Base-by-base conservation (phyloP, 2,797 vertebrate species). In the Pteropus rufus region DNA sequence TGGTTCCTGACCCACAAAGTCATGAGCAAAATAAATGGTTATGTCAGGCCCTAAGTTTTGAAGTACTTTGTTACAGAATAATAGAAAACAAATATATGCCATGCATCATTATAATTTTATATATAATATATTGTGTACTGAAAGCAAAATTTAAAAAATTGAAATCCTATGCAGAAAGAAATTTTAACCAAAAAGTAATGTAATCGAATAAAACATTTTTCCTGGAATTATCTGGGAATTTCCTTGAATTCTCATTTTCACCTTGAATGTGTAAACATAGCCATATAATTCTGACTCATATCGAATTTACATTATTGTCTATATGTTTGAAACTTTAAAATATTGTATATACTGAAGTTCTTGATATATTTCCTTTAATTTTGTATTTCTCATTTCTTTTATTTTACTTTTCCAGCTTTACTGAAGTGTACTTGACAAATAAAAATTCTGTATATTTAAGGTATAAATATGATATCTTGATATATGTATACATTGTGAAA, bases 241-340 rank as follows among this genome's bases (percentile, higher is more conserved):
- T 85, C 41, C 49, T 87, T 82, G 46, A 84, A 87, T 91, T 88
- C 34, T 91, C 60, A 92, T 52, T 91, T 75, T 89, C 29, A 60
- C 31, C 10, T 90, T 46, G 10, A 86, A 70, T 26, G 2, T 65
- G 0, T 58, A 52, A 41, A 52, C 36, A 58, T 8, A 19, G 14
- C 12, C 9, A 10, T 46, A 62, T 7, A 80, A 84, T 87, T 97
- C 26, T 86, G 19, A 87, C 23, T 85, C 54, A 19, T 3, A 8
- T 54, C 10, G 84, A 96, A 82, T 65, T 93, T 76, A 39, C 83
- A 11, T 82, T 69, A 70, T 60, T 46, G 5, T 36, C 75, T 65
- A 64, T 65, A 36, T 67, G 90, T 56, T 93, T 92, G 31, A 93
- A 97, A 26, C 1, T 44, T 87, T 88, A 83, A 69, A 39, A 89